Conservation (phyloP, 2,113 vertebrate species). For the Crypturellus undulatus region DNA sequence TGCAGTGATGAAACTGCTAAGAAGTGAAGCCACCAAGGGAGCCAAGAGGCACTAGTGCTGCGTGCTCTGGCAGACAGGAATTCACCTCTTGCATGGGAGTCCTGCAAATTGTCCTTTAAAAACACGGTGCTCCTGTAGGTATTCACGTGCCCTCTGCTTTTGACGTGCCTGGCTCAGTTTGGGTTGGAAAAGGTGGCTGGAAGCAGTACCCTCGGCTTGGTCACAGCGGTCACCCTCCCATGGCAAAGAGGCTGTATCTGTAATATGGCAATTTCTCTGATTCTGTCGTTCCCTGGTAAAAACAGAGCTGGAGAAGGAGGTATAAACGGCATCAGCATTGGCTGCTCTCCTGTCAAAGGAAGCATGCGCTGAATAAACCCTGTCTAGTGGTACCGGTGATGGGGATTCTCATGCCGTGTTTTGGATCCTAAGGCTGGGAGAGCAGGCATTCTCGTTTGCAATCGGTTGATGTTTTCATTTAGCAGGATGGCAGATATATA, state of each 20-base stretch:
- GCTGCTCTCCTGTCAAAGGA: neutral
- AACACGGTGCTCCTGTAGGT: fast-evolving
- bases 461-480: neutral
- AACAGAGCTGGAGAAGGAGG: neutral
- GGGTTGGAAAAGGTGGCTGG: neutral
- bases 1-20: neutral
- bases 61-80: neutral
- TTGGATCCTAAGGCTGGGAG: neutral
- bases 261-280: neutral
- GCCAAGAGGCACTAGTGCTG: neutral
- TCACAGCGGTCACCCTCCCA: neutral
- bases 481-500: neutral
- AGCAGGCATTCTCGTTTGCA: neutral
- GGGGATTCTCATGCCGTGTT: neutral
- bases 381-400: neutral
- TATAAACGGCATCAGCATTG: neutral
- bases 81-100: neutral
- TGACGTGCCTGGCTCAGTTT: neutral
- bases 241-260: neutral
- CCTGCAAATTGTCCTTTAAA: neutral
- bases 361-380: neutral
- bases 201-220: neutral
- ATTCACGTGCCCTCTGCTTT: fast-evolving
- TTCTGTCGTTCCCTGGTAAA: neutral
- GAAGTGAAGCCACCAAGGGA: neutral